phyloP scores from a whole-genome alignment of 2,113 vertebrate species.

The Ailuropoda melanoleuca region DNA sequence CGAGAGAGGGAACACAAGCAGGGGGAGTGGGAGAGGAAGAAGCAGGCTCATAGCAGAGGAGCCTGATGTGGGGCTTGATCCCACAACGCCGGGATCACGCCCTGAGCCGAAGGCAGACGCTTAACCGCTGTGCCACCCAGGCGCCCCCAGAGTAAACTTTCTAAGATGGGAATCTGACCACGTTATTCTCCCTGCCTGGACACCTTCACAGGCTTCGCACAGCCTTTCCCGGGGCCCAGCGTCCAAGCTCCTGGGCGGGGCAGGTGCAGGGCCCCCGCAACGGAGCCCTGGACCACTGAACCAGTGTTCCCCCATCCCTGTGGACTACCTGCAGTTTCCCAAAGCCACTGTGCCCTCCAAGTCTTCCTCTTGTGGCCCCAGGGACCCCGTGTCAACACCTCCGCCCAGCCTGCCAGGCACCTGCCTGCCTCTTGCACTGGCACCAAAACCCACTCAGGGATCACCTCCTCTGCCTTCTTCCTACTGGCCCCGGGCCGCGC shows the following conservation, averaged over 20 bases:
- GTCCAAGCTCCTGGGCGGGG: neutral
- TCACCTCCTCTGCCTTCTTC: neutral
- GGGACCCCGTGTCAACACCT: no score
- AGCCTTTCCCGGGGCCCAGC: neutral
- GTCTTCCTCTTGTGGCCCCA: neutral
- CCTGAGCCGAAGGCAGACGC: no score
- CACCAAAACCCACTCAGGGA: neutral
- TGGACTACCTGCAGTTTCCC: neutral
- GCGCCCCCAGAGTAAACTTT: neutral
- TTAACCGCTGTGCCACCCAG: no score
- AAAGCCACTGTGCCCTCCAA: neutral
- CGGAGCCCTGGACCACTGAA: neutral
- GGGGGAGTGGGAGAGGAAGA: no score
- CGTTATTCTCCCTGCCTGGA: neutral
- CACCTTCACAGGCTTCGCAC: neutral
- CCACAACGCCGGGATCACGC: no score
- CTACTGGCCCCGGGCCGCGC: neutral
- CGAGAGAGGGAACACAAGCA: no score
- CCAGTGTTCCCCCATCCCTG: neutral
- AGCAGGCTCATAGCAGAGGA: no score
- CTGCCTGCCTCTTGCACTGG: neutral
- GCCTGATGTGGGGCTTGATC: no score
- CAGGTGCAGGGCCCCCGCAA: neutral
- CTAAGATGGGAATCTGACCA: neutral
- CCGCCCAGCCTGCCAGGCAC: neutral